These are phyloP conservation scores for Heterocephalus glaber DNA, from an alignment of 2,113 vertebrate species.

Conservation along the genomic window DNA sequence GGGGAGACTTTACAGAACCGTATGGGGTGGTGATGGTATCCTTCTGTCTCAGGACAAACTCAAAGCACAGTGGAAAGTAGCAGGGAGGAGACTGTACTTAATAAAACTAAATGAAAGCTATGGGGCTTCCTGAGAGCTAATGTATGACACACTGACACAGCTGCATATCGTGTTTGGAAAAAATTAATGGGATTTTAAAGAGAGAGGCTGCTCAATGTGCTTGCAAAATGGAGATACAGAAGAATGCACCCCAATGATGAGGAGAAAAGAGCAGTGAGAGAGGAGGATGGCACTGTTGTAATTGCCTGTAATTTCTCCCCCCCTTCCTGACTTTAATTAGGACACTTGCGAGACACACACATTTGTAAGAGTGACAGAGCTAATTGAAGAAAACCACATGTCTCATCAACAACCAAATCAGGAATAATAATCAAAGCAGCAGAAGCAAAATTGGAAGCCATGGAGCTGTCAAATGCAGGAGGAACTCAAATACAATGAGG, in stretches of 20 bases:
- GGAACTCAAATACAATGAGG: slow-evolving; percentile 77
- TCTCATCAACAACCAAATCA: slow-evolving; percentile 80
- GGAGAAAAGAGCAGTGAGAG: slow-evolving; percentile 58
- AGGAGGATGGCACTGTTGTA: slow-evolving; percentile 51
- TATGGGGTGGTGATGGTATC: neutral
- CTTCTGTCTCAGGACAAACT: slow-evolving; percentile 51
- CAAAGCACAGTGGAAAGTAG: slow-evolving; percentile 33
- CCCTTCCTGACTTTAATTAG: slow-evolving; percentile 77
- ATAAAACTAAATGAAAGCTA: slow-evolving; percentile 69
- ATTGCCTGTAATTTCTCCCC: slow-evolving; percentile 70
- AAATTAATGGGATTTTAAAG: slow-evolving; percentile 81
- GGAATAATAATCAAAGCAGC: slow-evolving; percentile 77
- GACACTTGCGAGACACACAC: slow-evolving; percentile 77
- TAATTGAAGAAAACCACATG: slow-evolving; percentile 80
- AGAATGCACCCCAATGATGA: slow-evolving; percentile 47
- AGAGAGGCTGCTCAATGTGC: slow-evolving; percentile 73
- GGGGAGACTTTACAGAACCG: neutral
- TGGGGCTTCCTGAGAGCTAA: slow-evolving; percentile 63
- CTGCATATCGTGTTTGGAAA: slow-evolving; percentile 62
- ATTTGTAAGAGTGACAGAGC: slow-evolving; percentile 78
- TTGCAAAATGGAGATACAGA: slow-evolving; percentile 77
- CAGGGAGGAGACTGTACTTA: slow-evolving; percentile 53
- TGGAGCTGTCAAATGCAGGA: slow-evolving; percentile 69
- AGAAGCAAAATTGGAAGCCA: slow-evolving; percentile 80
- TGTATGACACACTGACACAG: slow-evolving; percentile 64